Percentiles rank a stretch among this genome's conserved stretches.
These are phyloP conservation scores for Nomada flava DNA, from an alignment of 2,888 invertebrate genomes.

Conservation along the genomic window DNA sequence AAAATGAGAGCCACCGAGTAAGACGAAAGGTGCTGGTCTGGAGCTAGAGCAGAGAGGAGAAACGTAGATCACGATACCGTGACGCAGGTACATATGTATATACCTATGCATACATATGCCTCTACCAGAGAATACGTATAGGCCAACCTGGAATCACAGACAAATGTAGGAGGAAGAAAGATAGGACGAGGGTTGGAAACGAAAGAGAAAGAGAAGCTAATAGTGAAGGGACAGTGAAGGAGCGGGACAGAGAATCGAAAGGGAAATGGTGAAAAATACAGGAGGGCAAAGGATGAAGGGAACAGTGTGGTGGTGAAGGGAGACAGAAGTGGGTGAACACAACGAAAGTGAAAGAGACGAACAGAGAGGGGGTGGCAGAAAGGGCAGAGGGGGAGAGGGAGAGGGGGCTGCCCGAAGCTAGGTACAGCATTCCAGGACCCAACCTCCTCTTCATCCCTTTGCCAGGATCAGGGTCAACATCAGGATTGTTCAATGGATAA, in stretches of 20 bases:
- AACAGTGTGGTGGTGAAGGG: constrained; percentile 4
- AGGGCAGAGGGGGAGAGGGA: constrained; percentile 13
- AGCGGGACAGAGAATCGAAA: constrained; percentile 15
- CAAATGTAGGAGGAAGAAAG: background rate
- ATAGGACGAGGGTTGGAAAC: background rate
- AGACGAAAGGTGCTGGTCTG: constrained; percentile 35
- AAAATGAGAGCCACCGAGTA: constrained; percentile 70
- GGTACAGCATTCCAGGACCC: constrained; percentile 75
- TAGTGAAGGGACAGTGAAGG: constrained; percentile 9
- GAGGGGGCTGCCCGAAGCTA: constrained; percentile 60
- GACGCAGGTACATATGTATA: constrained; percentile 5
- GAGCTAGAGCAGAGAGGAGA: constrained; percentile 27
- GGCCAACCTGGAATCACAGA: background rate
- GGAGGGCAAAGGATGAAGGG: background rate
- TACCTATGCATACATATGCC: background rate
- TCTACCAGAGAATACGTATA: constrained; percentile 33
- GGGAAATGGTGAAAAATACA: constrained; percentile 17
- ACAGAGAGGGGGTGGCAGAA: constrained; percentile 13
- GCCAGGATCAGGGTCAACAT: constrained; percentile 68
- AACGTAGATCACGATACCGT: constrained; percentile 25
- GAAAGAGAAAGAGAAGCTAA: constrained; percentile 12
- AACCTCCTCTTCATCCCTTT: constrained; percentile 71
- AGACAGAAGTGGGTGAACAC: constrained; percentile 31
- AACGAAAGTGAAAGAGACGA: constrained; percentile 40
- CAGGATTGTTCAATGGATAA: constrained; percentile 59